A percentile compares a stretch with the other conserved stretches of the same genome.
Conservation (phyloP, 2,888 invertebrate genomes). For the Ariolimax columbianus region DNA sequence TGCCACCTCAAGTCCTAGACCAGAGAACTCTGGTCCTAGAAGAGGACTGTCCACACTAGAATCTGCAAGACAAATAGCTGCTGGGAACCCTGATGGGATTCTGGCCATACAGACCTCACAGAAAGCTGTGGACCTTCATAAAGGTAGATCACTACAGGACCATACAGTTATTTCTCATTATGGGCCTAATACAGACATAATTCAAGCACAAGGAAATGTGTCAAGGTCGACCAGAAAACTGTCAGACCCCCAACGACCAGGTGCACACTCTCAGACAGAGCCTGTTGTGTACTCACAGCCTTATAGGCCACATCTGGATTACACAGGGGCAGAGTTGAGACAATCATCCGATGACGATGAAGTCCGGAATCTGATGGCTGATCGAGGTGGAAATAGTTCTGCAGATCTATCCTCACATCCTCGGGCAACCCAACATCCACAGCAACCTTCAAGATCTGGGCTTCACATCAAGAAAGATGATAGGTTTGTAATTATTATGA, state of each 20-base stretch:
- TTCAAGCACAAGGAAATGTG: constrained; percentile 6
- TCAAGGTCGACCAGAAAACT: background rate
- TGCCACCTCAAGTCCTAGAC: constrained; percentile 10
- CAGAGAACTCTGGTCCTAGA: background rate
- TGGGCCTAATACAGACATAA: constrained; percentile 5
- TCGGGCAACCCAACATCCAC: background rate
- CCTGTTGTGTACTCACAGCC: constrained; percentile 10
- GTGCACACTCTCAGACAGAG: background rate
- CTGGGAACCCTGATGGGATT: constrained; percentile 40
- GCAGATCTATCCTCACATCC: background rate
- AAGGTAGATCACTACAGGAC: background rate
- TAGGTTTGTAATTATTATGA: constrained; percentile 19
- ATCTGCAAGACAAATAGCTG: constrained; percentile 45
- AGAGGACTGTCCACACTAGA: constrained; percentile 45
- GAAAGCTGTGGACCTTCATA: background rate
- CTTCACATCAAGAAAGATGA: constrained; percentile 28
- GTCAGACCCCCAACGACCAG: background rate
- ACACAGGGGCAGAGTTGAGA: background rate
- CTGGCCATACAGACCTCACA: constrained; percentile 29
- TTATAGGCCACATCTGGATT: background rate
- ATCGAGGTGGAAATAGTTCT: background rate
- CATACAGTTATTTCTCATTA: background rate
- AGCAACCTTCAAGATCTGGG: constrained; percentile 21
- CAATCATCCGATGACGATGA: constrained; percentile 8
- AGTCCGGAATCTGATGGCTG: background rate